Conservation (phyloP, 2,113 vertebrate genomes). For the Cyphomyrus discorhynchus region DNA sequence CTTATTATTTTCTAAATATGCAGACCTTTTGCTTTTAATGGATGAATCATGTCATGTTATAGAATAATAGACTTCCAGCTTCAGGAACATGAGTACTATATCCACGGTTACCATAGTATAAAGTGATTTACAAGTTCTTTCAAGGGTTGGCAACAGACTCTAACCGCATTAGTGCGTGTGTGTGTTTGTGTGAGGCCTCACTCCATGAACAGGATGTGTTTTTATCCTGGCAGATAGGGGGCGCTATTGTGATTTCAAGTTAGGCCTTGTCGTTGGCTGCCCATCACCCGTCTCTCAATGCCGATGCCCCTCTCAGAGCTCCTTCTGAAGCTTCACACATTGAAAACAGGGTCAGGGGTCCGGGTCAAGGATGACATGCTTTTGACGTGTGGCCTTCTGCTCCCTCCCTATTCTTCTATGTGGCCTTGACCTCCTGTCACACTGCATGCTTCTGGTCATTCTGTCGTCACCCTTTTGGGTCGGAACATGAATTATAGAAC, state of each 20-base stretch:
- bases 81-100: neutral
- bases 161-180: neutral
- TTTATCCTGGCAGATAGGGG: neutral
- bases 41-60: neutral
- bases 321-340: neutral
- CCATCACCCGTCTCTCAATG: neutral
- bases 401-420: neutral
- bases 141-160: neutral
- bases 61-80: neutral
- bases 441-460: neutral
- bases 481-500: neutral
- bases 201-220: neutral
- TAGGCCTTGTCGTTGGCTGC: neutral
- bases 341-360: neutral
- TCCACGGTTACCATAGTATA: neutral
- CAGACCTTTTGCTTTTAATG: neutral
- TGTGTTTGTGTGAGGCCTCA: neutral
- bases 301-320: neutral
- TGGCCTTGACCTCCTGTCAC: neutral
- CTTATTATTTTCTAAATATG: neutral
- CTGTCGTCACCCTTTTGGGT: neutral
- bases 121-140: neutral
- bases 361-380: constrained; percentile 12
- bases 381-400: constrained; percentile 7
- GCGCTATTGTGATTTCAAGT: neutral